Evolutionary conservation across 2,113 vertebrate species (phyloP).

Genomic region (Manacus vitellinus): DNA sequence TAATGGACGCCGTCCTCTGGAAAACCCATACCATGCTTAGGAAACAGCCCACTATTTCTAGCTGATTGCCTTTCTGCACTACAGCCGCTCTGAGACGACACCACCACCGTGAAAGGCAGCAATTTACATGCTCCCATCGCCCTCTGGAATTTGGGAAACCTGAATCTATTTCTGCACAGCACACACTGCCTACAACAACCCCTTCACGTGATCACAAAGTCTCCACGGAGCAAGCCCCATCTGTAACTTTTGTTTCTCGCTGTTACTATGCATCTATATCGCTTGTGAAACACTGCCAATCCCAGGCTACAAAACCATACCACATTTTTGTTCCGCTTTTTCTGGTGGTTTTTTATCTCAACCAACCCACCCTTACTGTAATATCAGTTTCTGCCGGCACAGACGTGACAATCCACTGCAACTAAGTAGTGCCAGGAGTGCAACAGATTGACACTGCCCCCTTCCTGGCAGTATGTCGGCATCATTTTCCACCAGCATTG

Average conservation of each 20-base stretch:
- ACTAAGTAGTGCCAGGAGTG: neutral
- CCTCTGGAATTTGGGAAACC: neutral
- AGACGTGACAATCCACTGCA: neutral
- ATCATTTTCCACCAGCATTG: accelerated
- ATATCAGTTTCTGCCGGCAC: neutral
- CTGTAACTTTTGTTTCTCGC: neutral
- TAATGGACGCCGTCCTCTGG: neutral
- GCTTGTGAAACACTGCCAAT: neutral
- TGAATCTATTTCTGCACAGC: neutral
- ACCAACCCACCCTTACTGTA: neutral
- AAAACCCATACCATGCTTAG: neutral
- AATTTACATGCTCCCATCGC: neutral
- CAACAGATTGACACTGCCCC: constrained; percentile 4
- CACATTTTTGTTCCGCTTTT: neutral
- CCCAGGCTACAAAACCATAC: neutral
- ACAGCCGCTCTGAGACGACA: neutral
- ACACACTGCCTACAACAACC: neutral
- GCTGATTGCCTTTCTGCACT: neutral
- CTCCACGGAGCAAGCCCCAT: neutral
- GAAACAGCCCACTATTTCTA: neutral
- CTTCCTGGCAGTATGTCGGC: neutral
- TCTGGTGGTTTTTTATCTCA: neutral
- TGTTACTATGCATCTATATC: neutral
- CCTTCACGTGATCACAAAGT: neutral
- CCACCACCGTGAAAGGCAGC: neutral